phyloP scores from a whole-genome alignment of 2,797 vertebrate species.

The Pangasius mekongensis region DNA sequence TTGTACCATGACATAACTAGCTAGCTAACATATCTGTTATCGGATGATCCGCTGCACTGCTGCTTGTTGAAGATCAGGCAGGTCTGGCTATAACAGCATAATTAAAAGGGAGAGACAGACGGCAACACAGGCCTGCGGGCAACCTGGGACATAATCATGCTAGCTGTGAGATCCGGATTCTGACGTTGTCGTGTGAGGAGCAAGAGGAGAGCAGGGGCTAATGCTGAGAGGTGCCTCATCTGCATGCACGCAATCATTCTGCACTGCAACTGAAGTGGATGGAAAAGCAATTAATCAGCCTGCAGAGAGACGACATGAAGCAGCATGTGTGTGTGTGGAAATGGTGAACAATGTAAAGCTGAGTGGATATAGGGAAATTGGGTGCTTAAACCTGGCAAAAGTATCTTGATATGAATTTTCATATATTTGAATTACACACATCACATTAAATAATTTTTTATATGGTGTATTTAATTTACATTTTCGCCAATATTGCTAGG shows the following conservation, averaged over 20 bases:
- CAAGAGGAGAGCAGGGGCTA: slow-evolving; percentile 19
- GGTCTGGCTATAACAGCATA: neutral
- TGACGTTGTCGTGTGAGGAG: slow-evolving; percentile 6
- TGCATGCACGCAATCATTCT: slow-evolving; percentile 47
- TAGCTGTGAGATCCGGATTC: neutral
- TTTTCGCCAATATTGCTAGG: neutral
- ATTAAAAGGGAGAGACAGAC: neutral
- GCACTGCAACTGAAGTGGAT: slow-evolving; percentile 43
- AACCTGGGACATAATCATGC: neutral
- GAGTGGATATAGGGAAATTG: neutral
- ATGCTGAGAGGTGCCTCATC: slow-evolving; percentile 28
- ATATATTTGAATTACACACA: neutral
- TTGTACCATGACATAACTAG: neutral
- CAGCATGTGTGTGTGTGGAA: neutral
- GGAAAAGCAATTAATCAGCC: slow-evolving; percentile 52
- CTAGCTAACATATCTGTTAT: too few species aligned
- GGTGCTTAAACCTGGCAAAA: neutral
- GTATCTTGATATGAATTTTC: neutral
- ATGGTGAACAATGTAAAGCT: neutral
- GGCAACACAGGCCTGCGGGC: neutral
- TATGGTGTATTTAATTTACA: neutral
- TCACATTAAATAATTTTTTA: neutral
- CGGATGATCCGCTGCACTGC: neutral
- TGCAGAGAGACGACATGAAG: slow-evolving; percentile 37
- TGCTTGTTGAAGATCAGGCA: neutral